Percentiles rank a stretch among this genome's conserved stretches.
phyloP scores from a whole-genome alignment of 1,140 invertebrate genomes.

The Neodiprion pinetum region DNA sequence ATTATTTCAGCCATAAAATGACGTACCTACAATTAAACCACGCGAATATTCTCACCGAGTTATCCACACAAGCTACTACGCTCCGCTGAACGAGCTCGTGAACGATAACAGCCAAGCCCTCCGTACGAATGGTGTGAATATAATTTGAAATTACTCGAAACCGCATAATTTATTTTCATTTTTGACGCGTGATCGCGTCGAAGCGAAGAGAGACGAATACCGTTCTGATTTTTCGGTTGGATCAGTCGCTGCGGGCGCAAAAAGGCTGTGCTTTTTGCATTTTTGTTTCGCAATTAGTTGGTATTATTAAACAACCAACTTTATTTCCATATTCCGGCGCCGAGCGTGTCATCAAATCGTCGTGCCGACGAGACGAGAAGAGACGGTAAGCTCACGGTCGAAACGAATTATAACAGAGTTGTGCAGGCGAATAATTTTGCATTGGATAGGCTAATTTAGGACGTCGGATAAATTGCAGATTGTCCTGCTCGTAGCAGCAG shows the following conservation, averaged over 20 bases:
- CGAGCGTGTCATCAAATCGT: neutral
- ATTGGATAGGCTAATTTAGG: neutral
- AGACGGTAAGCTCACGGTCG: neutral
- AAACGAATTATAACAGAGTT: neutral
- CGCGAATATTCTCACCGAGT: too few species aligned
- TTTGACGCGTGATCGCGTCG: too few species aligned
- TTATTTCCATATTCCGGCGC: neutral
- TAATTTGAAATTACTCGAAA: too few species aligned
- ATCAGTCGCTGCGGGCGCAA: neutral
- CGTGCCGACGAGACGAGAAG: neutral
- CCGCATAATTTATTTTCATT: too few species aligned
- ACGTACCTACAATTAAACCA: too few species aligned
- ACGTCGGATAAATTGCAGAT: neutral
- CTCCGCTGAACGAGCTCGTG: too few species aligned
- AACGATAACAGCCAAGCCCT: too few species aligned
- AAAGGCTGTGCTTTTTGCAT: neutral
- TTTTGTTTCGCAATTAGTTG: neutral
- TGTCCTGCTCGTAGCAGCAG: neutral
- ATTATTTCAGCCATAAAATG: too few species aligned
- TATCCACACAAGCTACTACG: too few species aligned
- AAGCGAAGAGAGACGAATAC: too few species aligned
- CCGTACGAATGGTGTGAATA: too few species aligned
- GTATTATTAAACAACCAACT: slow-evolving; percentile 5
- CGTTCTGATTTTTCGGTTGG: neutral
- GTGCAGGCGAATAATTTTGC: neutral